Evolutionary conservation across 2,113 vertebrate genomes (phyloP).

Genomic region (Puma concolor): DNA sequence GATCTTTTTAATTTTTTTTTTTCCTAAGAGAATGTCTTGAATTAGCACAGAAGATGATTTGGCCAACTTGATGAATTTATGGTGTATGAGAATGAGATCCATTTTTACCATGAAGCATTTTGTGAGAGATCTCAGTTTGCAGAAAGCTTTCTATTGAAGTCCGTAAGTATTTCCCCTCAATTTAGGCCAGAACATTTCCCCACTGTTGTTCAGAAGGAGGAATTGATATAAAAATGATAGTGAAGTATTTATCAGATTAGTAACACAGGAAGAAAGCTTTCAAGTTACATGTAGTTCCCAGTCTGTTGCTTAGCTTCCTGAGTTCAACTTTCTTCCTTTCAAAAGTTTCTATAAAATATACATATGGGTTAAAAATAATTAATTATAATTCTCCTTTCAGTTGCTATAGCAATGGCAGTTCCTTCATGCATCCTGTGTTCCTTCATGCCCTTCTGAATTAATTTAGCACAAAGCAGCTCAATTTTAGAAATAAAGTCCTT

Average conservation of each 20-base stretch:
- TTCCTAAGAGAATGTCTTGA: conserved; percentile 1
- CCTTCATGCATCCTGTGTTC: conserved; percentile 10
- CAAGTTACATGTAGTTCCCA: background rate
- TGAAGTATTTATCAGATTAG: background rate
- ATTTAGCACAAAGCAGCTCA: conserved; percentile 43
- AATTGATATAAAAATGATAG: background rate
- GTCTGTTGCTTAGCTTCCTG: conserved; percentile 14
- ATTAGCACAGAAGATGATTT: conserved; percentile 50
- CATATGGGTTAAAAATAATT: conserved; percentile 69
- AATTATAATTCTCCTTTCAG: conserved; percentile 58
- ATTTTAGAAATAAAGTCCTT: conserved; percentile 59
- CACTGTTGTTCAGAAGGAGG: background rate
- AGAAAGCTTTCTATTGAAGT: background rate
- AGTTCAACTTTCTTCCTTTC: conserved; percentile 29
- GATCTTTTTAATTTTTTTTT: background rate
- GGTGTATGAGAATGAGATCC: background rate
- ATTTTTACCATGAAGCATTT: conserved; percentile 17
- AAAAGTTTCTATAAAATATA: conserved; percentile 66
- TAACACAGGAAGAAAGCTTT: conserved; percentile 11
- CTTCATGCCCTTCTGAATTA: conserved; percentile 55
- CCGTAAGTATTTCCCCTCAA: conserved; percentile 1
- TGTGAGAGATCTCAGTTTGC: background rate
- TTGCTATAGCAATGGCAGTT: conserved; percentile 69
- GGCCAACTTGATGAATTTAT: background rate
- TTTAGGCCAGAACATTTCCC: background rate